Conservation (phyloP, 2,113 vertebrate genomes). For the Rhabdomys dilectus region DNA sequence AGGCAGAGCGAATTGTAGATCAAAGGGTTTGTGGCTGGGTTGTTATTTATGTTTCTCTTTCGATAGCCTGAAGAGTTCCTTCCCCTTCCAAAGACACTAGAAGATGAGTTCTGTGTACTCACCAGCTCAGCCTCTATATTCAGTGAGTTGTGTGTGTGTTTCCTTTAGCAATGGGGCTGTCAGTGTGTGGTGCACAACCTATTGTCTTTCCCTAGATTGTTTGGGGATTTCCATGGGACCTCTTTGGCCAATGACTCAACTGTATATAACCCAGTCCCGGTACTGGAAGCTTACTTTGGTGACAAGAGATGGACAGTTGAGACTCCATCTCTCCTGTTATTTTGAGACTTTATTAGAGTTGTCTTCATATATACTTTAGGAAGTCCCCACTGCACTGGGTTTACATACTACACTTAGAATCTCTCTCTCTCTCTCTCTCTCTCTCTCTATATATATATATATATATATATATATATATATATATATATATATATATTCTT, state of each 20-base stretch:
- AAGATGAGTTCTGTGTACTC: background rate
- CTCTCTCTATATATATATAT: background rate
- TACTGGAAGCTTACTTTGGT: background rate
- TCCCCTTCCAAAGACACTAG: background rate
- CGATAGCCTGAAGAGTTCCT: background rate
- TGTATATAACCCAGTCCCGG: background rate
- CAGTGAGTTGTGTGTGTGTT: background rate
- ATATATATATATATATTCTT: background rate
- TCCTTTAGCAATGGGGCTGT: background rate
- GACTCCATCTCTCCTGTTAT: background rate
- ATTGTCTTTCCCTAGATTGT: background rate
- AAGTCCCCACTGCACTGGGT: background rate
- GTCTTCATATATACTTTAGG: background rate
- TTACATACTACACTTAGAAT: background rate
- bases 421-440: background rate
- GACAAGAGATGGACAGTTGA: background rate
- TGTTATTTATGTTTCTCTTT: background rate
- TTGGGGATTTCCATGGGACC: background rate
- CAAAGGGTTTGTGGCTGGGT: background rate
- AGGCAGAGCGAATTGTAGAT: background rate
- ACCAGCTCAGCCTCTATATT: no score
- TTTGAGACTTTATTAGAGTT: background rate
- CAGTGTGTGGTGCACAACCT: background rate
- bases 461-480: no score
- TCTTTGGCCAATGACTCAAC: background rate